Evolutionary conservation across 2,888 invertebrate genomes (phyloP), one percentile per base, ranked within the genome.

Genomic region (Stenchaetothrips biformis): DNA sequence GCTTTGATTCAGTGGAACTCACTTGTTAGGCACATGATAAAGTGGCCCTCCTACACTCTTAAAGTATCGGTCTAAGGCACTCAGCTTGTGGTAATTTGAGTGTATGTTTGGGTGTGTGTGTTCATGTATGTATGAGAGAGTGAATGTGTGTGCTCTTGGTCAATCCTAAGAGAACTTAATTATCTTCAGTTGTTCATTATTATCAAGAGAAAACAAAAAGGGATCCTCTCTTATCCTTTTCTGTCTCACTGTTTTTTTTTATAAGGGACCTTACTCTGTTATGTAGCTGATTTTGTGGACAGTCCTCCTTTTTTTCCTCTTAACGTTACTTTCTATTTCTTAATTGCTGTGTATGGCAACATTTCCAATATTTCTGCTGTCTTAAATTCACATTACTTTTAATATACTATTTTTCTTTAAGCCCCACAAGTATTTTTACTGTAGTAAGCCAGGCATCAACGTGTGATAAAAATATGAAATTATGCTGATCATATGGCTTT

Each of bases 181-280:
- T 77, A n/a, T 49, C 21, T 59, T 8, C 21, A 27, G 9, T 81
- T 13, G n/a, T 37, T 78, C 18, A 78, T 78, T 78, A 13, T 79
- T 85, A 85, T 83, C 84, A 87, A 86, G 86, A 83, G 85, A 85
- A 81, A 87, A 87, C 85, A 87, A 87, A 83, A 86, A 84, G 83
- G 83, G 87, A 87, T 83, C 84, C 86, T 80, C 48, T 79, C 21
- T 79, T 21, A 16, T 79, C 11, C 48, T 48, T 79, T 18, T 47
- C 21, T 79, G 37, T 79, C 48, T 37, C 48, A 48, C 48, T 79
- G 37, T 2, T 37, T 79, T 79, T 3, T 8, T 48, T 79, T 47
- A 3, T 37, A 79, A 21, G n/a, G 48, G 21, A 13, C 21, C 48
- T 79, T 79, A 48, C 3, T 37, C 3, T 37, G 8, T 80, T 47